These are phyloP conservation scores for Archilochus colubris DNA, from an alignment of 2,113 vertebrate genomes.

Conservation along the genomic window DNA sequence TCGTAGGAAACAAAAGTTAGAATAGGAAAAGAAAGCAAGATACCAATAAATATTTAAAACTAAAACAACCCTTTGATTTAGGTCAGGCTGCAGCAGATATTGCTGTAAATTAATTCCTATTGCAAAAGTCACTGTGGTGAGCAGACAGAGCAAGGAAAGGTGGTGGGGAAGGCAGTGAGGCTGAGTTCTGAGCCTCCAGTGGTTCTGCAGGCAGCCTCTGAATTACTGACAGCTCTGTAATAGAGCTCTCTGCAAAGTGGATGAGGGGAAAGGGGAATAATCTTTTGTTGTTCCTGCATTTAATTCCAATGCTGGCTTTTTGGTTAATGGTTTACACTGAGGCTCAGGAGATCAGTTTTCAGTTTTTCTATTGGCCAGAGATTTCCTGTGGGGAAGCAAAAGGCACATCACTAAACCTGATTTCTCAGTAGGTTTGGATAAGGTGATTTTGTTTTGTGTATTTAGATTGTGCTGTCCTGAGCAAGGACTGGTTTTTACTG, in stretches of 20 bases:
- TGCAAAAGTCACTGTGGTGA: neutral
- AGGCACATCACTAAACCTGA: neutral
- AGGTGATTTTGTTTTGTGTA: neutral
- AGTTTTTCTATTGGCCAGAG: neutral
- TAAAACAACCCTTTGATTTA: neutral
- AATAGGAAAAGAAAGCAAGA: neutral
- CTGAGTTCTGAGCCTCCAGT: neutral
- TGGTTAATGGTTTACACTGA: neutral
- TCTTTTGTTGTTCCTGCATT: neutral
- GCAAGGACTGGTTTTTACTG: neutral
- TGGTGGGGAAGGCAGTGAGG: neutral
- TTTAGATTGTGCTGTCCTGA: neutral
- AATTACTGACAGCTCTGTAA: neutral
- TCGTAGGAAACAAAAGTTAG: neutral
- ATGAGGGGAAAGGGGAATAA: neutral
- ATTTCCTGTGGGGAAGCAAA: neutral
- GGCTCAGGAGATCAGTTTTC: neutral
- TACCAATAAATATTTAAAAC: slow-evolving; percentile 20
- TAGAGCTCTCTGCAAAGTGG: neutral
- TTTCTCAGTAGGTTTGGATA: rapidly evolving
- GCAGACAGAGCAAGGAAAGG: neutral
- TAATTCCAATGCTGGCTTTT: neutral
- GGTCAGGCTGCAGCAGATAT: neutral
- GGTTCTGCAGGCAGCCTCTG: neutral
- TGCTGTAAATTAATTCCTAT: slow-evolving; percentile 1